These are phyloP conservation scores for Drosophila ogumai DNA, from an alignment of 1,140 invertebrate species.

Conservation along the genomic window DNA sequence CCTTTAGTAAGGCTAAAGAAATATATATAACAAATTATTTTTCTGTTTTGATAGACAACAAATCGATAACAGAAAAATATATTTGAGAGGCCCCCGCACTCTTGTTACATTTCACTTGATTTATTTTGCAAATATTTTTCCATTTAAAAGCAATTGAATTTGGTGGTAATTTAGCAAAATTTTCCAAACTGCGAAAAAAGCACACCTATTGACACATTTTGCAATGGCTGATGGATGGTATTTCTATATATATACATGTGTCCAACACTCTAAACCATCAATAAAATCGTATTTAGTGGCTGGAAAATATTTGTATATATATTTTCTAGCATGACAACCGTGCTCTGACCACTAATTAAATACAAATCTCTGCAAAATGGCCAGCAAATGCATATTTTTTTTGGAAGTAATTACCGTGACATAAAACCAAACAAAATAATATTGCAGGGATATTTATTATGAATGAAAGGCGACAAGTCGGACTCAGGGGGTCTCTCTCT, in stretches of 20 bases:
- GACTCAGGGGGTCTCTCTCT: neutral
- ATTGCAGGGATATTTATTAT: constrained; percentile 5
- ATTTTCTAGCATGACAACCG: neutral
- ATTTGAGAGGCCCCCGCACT: neutral
- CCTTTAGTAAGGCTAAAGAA: neutral
- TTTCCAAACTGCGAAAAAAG: neutral
- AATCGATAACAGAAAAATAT: neutral
- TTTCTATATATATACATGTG: neutral
- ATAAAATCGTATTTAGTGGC: constrained; percentile 1
- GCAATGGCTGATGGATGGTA: neutral
- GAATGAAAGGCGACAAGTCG: constrained; percentile 20
- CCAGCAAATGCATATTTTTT: constrained; percentile 6
- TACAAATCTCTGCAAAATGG: constrained; percentile 11
- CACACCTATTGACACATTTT: constrained; percentile 5
- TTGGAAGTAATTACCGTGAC: neutral
- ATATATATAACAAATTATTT: neutral
- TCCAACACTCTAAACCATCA: neutral
- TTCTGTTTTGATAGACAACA: neutral
- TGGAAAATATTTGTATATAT: constrained; percentile 13
- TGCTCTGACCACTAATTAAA: constrained; percentile 12
- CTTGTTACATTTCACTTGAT: neutral
- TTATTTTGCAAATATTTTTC: constrained; percentile 2
- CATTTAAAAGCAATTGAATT: constrained; percentile 4
- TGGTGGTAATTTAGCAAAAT: constrained; percentile 1
- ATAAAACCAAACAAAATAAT: constrained; percentile 12